Evolutionary conservation across 2,113 vertebrate species (phyloP).

Genomic region (Butorides virescens): DNA sequence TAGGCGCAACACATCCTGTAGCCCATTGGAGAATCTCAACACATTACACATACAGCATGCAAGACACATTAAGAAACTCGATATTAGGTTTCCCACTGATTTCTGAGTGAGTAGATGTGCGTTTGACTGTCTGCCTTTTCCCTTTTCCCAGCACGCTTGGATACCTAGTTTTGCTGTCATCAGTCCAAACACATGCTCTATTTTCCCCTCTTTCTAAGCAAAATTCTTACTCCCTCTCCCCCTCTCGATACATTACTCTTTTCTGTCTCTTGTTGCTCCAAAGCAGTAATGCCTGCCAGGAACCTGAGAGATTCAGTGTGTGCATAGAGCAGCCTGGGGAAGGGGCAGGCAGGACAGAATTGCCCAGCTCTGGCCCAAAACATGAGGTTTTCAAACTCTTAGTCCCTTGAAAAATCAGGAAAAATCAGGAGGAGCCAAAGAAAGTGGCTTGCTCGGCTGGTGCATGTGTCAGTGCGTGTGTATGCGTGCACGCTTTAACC

Average conservation of each 20-base stretch:
- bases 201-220: constrained; percentile 24
- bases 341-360: neutral
- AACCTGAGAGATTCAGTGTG: neutral
- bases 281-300: neutral
- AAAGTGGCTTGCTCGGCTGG: neutral
- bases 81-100: constrained; percentile 28
- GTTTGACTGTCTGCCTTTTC: constrained; percentile 33
- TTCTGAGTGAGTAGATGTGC: constrained; percentile 7
- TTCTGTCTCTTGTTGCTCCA: constrained; percentile 14
- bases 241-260: neutral
- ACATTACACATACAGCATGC: neutral
- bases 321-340: neutral
- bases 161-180: constrained; percentile 64
- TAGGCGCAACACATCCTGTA: neutral
- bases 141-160: constrained; percentile 33
- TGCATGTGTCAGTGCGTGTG: neutral
- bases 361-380: neutral
- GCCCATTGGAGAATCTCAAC: neutral
- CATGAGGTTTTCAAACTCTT: neutral
- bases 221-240: constrained; percentile 5
- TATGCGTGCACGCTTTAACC: neutral
- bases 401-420: neutral
- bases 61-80: neutral
- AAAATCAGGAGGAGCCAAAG: neutral
- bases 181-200: constrained; percentile 33